Evolutionary conservation across 2,113 vertebrate genomes (phyloP).

Genomic region (Anoplopoma fimbria): DNA sequence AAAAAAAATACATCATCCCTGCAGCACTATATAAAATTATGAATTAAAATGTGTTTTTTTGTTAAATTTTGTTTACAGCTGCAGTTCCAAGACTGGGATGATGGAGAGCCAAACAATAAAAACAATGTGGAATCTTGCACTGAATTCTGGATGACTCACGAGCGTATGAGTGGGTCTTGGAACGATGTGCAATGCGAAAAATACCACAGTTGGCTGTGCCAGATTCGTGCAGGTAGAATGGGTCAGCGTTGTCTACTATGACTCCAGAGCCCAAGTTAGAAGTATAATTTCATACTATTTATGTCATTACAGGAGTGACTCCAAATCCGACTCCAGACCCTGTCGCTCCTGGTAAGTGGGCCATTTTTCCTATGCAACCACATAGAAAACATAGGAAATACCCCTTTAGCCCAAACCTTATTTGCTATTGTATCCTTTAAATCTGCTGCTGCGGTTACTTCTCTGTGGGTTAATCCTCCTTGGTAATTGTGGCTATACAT

Average conservation of each 20-base stretch:
- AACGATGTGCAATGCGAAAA: constrained; percentile 88
- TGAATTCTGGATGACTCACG: constrained; percentile 68
- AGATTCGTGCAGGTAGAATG: constrained; percentile 88
- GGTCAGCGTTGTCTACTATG: background rate
- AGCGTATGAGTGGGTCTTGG: constrained; percentile 65
- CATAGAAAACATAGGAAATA: background rate
- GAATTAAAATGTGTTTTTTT: background rate
- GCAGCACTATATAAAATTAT: background rate
- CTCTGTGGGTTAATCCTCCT: background rate
- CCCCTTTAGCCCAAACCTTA: background rate
- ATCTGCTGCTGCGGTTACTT: background rate
- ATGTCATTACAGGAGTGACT: constrained; percentile 80
- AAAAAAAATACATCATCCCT: background rate
- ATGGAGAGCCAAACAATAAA: constrained; percentile 90
- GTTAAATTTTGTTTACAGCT: constrained; percentile 78
- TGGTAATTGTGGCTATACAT: background rate
- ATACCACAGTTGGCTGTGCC: constrained; percentile 85
- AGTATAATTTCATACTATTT: background rate
- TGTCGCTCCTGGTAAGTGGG: constrained; percentile 79
- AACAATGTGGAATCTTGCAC: constrained; percentile 88
- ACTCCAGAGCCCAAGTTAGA: background rate
- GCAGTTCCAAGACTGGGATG: constrained; percentile 87
- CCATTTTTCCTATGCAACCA: background rate
- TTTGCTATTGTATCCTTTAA: background rate
- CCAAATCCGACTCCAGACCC: constrained; percentile 84